Evolutionary conservation across 2,113 vertebrate species (phyloP).

Genomic region (Steatornis caripensis): DNA sequence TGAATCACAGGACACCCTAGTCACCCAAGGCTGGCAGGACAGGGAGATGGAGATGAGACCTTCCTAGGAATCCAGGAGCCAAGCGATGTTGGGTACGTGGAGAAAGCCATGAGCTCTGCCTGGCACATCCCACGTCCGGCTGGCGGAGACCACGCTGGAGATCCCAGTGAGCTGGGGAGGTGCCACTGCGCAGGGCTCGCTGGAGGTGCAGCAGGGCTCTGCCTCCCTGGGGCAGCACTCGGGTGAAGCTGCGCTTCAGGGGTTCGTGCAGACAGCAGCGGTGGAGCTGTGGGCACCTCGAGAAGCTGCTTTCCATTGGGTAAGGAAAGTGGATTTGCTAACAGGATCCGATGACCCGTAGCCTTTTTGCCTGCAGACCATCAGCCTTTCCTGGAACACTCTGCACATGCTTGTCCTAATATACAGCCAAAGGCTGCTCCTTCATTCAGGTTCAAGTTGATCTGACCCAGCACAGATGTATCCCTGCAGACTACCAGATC

Average conservation of each 20-base stretch:
- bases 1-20: not conserved
- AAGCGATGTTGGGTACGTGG: accelerated
- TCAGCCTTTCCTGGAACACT: not conserved
- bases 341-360: not conserved
- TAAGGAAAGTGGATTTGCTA: not conserved
- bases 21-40: not conserved
- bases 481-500: not conserved
- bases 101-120: not conserved
- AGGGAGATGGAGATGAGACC: not conserved
- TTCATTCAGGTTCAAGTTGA: not conserved
- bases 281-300: not conserved
- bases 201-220: not conserved
- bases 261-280: too few species aligned
- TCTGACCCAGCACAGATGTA: not conserved
- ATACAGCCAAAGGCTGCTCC: not conserved
- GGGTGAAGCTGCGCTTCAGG: not conserved
- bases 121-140: not conserved
- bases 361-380: not conserved
- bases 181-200: not conserved
- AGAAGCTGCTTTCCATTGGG: not conserved
- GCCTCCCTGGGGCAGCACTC: not conserved
- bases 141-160: not conserved
- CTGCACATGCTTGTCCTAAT: not conserved
- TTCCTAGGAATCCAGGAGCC: not conserved
- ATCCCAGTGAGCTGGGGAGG: not conserved